phyloP scores from a whole-genome alignment of 1,140 invertebrate genomes.

The Orchestia grillus region DNA sequence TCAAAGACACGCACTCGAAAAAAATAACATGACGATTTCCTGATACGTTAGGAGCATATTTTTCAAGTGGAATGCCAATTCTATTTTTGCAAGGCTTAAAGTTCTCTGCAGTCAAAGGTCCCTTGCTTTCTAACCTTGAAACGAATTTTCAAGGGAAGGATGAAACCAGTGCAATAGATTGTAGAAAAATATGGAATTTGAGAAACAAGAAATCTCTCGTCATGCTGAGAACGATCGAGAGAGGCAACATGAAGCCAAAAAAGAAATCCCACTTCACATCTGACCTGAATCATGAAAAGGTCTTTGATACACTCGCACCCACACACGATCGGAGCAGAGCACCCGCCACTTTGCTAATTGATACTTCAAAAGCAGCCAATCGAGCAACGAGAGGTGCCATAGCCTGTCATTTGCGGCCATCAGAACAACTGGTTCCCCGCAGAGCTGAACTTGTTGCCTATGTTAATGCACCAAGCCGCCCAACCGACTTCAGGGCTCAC shows the following conservation, averaged over 20 bases:
- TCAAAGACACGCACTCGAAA: no score
- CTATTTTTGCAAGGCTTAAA: no score
- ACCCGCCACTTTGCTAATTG: constrained; percentile 33
- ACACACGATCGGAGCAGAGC: neutral
- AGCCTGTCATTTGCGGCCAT: constrained; percentile 48
- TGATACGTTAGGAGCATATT: no score
- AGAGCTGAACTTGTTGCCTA: constrained; percentile 40
- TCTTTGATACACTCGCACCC: neutral
- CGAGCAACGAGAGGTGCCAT: constrained; percentile 37
- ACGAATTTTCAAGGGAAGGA: no score
- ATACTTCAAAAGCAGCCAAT: constrained; percentile 53
- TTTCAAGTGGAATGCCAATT: no score
- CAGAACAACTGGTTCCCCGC: constrained; percentile 35
- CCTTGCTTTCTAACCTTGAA: no score
- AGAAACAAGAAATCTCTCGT: neutral
- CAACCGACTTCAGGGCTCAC: neutral
- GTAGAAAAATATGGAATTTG: neutral
- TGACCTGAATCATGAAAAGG: neutral
- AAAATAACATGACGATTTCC: no score
- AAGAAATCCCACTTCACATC: neutral
- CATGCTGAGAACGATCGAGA: neutral
- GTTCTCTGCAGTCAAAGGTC: no score
- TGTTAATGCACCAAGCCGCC: neutral
- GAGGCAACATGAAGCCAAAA: neutral
- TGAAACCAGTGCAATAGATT: neutral